Evolutionary conservation across 2,888 invertebrate genomes (phyloP), one percentile per base, ranked within the genome.

Genomic region (Ormyrus pomaceus): DNA sequence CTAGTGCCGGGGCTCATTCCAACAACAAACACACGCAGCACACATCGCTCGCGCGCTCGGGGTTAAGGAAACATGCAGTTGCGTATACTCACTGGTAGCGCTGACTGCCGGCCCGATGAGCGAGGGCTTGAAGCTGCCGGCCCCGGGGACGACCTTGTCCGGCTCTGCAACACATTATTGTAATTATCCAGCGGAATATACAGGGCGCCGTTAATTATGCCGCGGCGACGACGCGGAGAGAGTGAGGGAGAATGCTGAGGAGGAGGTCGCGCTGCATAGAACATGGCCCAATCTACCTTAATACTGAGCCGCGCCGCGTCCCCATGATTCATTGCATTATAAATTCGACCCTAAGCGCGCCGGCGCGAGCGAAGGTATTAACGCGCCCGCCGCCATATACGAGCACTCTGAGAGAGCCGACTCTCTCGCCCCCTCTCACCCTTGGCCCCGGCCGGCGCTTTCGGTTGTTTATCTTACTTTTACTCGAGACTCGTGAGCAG

Each of bases 21-120:
- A 19, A 19, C 19, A 2, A 19, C 19, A 19, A 19, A 10, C 62
- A 55, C 7, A 48, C 69, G 61, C 51, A 19, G 19, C 19, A 2
- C 19, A 19, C 19, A 19, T 19, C 19, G 11, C 34, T 19, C 50
- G 19, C 11, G 46, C 6, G n/a, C 8, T 56, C 19, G 19, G 13
- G 13, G 19, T 19, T n/a, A 46, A 10, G 51, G 62, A 71, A 66
- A 68, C 19, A 73, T 64, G 53, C 61, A 45, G 55, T 34, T 62
- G 53, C 51, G 83, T 83, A 80, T 87, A 94, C 95, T 95, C 93
- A 95, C 95, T 94, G 91, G 95, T 94, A 87, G 95, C 95, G 91
- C 95, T 95, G 87, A 95, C 95, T 92, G 94, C 95, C 55, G 95
- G 95, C 82, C 94, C 95, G 80, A 93, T 93, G 86, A 94, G 94